Evolutionary conservation across 2,888 invertebrate genomes (phyloP).

Genomic region (Agrochola lota): DNA sequence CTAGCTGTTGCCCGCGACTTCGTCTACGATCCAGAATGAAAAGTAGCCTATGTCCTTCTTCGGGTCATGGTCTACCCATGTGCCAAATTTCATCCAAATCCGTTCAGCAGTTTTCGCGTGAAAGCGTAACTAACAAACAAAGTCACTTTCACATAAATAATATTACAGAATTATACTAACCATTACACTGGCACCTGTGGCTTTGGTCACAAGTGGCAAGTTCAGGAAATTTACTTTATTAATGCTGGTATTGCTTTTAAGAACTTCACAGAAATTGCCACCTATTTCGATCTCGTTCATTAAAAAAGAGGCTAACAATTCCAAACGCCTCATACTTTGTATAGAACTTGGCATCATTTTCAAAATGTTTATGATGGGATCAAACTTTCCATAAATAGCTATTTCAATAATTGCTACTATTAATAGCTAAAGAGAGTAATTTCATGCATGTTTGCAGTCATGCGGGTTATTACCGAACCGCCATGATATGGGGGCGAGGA

Average conservation of each 20-base stretch:
- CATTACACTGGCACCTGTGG: not conserved
- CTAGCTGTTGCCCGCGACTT: not conserved
- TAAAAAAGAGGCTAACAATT: not conserved
- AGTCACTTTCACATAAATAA: no score
- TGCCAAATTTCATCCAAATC: no score
- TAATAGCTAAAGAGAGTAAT: slow-evolving; percentile 47
- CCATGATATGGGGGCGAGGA: slow-evolving; percentile 39
- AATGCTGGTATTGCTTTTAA: not conserved
- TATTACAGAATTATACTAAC: not conserved
- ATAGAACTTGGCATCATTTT: slow-evolving; percentile 11
- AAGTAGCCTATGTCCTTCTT: no score
- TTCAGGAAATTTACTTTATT: not conserved
- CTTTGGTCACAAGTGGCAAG: not conserved
- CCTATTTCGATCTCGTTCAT: not conserved
- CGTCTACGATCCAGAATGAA: no score
- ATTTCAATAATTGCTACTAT: slow-evolving; percentile 40
- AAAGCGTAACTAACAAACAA: no score
- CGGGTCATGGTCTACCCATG: no score
- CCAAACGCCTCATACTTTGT: not conserved
- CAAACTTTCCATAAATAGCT: slow-evolving; percentile 43
- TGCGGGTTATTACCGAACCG: slow-evolving; percentile 59
- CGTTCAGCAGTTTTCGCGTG: no score
- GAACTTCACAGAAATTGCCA: not conserved
- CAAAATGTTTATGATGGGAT: not conserved
- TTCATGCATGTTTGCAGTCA: slow-evolving; percentile 41